Evolutionary conservation across 2,797 vertebrate species (phyloP).

Genomic region (Platalea minor): DNA sequence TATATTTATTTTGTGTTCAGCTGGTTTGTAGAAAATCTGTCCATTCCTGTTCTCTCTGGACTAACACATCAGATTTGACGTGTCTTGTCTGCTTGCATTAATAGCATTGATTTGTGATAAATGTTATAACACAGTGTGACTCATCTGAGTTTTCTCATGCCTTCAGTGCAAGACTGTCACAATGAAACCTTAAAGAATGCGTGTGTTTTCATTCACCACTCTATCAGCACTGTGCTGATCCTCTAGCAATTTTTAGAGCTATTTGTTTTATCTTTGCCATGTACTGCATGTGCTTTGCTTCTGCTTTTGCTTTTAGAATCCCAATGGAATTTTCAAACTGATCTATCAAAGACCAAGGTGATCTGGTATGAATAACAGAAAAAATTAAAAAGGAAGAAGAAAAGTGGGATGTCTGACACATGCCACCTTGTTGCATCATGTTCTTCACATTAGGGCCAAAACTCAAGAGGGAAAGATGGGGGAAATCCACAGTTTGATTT

Average conservation of each 20-base stretch:
- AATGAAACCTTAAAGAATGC: not conserved
- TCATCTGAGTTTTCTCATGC: slow-evolving; percentile 14
- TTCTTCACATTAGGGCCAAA: not conserved
- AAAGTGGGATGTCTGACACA: not conserved
- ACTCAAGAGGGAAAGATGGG: not conserved
- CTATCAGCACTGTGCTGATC: not conserved
- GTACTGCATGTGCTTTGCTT: not conserved
- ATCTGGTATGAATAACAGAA: not conserved
- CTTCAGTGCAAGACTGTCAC: not conserved
- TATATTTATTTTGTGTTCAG: slow-evolving; percentile 19
- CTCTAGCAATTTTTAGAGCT: not conserved
- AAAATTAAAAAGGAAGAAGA: not conserved
- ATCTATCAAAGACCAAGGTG: not conserved
- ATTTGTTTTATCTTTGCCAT: slow-evolving; percentile 2
- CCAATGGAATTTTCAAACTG: not conserved
- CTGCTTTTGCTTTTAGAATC: not conserved
- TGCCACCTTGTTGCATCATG: not conserved
- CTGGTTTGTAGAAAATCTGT: slow-evolving; percentile 26
- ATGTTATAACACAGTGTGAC: not conserved
- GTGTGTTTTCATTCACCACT: not conserved
- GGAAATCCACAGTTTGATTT: not conserved
- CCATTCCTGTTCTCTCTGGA: slow-evolving; percentile 38
- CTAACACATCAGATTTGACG: not conserved
- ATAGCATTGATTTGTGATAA: slow-evolving; percentile 9
- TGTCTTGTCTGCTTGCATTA: slow-evolving; percentile 25